Percentiles rank a stretch among this genome's conserved stretches.
These are phyloP conservation scores for Protodeltote pygarga DNA, from an alignment of 2,888 invertebrate genomes.

Conservation along the genomic window DNA sequence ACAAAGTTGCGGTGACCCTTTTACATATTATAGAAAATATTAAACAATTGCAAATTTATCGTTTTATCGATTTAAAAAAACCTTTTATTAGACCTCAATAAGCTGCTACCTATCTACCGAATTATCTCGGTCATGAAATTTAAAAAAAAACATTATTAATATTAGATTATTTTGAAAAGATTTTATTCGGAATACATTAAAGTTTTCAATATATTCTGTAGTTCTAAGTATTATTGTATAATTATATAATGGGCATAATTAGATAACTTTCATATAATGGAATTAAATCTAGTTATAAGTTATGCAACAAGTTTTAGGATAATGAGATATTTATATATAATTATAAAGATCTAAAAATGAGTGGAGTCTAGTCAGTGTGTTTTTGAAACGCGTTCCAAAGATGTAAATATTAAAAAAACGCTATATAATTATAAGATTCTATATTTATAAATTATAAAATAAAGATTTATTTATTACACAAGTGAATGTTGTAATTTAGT, in stretches of 20 bases:
- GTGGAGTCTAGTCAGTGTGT: slow-evolving; percentile 86
- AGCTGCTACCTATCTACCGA: too few relatives aligned
- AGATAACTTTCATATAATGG: slow-evolving; percentile 42
- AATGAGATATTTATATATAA: slow-evolving; percentile 37
- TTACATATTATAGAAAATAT: background rate
- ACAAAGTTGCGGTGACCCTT: background rate
- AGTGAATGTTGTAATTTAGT: too few relatives aligned
- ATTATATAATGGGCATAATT: slow-evolving; percentile 4
- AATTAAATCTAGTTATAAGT: slow-evolving; percentile 28
- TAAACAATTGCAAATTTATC: background rate
- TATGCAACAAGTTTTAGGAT: slow-evolving; percentile 21
- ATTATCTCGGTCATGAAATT: too few relatives aligned
- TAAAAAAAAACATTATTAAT: too few relatives aligned
- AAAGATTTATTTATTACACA: too few relatives aligned
- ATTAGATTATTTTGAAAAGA: too few relatives aligned
- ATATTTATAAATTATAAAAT: slow-evolving; percentile 1
- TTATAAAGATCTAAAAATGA: slow-evolving; percentile 52
- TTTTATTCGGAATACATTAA: too few relatives aligned
- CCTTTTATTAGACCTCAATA: too few relatives aligned
- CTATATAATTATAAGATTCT: slow-evolving; percentile 56
- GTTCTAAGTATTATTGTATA: slow-evolving; percentile 5
- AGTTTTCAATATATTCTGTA: too few relatives aligned
- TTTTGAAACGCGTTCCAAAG: slow-evolving; percentile 85
- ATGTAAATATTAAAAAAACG: slow-evolving; percentile 80
- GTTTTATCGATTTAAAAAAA: too few relatives aligned